Conservation (phyloP, 2,888 invertebrate genomes). For the Rhamnusium bicolor region DNA sequence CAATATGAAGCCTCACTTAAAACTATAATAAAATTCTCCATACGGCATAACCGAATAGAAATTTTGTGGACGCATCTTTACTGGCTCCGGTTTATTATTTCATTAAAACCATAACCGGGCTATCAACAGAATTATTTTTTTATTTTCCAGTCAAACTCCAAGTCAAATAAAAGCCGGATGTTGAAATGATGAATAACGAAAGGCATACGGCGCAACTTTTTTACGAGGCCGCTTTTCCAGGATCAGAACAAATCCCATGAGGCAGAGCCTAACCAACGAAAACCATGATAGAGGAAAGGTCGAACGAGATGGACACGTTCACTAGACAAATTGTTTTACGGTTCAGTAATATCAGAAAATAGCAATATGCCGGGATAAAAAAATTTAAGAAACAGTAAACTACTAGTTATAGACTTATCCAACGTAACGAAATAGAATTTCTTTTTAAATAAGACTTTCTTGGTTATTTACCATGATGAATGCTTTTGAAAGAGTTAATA, state of each 20-base stretch:
- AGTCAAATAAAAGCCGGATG: neutral
- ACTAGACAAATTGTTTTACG: neutral
- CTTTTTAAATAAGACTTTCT: too few species aligned
- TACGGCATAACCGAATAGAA: neutral
- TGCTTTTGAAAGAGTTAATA: too few species aligned
- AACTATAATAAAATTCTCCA: neutral
- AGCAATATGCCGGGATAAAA: too few species aligned
- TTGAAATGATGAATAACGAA: constrained; percentile 6
- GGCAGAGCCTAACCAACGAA: neutral
- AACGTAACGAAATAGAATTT: too few species aligned
- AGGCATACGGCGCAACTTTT: neutral
- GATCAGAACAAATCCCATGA: neutral
- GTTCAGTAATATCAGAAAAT: neutral
- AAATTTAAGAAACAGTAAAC: neutral
- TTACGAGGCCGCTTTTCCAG: neutral
- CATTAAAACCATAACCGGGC: neutral
- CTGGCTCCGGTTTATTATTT: neutral
- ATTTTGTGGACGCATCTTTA: neutral
- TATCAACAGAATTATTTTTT: neutral
- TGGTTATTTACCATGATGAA: too few species aligned
- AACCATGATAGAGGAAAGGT: neutral
- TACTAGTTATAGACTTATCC: too few species aligned
- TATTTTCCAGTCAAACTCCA: neutral
- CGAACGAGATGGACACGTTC: neutral
- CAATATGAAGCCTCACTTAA: neutral